A percentile compares a stretch with the other conserved stretches of the same genome.
Conservation (phyloP, 1,140 invertebrate species). For the Aricia agestis region DNA sequence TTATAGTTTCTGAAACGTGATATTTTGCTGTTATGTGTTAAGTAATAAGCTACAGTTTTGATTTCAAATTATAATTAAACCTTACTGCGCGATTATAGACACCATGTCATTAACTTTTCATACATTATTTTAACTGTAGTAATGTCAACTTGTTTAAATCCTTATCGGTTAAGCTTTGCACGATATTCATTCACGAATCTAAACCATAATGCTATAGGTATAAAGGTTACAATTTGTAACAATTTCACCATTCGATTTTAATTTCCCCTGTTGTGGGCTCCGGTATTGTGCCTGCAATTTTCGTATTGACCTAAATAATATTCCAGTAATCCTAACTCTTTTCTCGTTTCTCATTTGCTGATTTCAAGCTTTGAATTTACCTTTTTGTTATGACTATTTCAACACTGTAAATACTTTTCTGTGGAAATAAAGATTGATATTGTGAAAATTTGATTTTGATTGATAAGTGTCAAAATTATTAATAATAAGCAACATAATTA, state of each 20-base stretch:
- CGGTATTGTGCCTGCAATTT: not conserved
- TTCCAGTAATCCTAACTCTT: not conserved
- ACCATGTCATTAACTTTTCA: not conserved
- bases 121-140: too few species aligned
- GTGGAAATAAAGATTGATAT: not conserved
- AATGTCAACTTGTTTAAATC: not conserved
- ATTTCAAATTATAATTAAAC: too few species aligned
- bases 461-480: too few species aligned
- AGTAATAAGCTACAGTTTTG: too few species aligned
- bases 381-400: not conserved
- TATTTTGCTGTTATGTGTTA: too few species aligned
- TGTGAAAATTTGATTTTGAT: too few species aligned
- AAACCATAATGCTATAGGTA: not conserved
- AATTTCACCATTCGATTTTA: slow-evolving; percentile 20
- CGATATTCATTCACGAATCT: not conserved
- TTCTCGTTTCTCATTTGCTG: slow-evolving; percentile 1
- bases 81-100: too few species aligned
- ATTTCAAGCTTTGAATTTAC: not conserved
- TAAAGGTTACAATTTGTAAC: not conserved
- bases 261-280: not conserved
- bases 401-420: not conserved
- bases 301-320: slow-evolving; percentile 3
- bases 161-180: not conserved
- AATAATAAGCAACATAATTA: too few species aligned
- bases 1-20: too few species aligned